Evolutionary conservation across 1,140 invertebrate species (phyloP).

Genomic region (Drosophila burlai): DNA sequence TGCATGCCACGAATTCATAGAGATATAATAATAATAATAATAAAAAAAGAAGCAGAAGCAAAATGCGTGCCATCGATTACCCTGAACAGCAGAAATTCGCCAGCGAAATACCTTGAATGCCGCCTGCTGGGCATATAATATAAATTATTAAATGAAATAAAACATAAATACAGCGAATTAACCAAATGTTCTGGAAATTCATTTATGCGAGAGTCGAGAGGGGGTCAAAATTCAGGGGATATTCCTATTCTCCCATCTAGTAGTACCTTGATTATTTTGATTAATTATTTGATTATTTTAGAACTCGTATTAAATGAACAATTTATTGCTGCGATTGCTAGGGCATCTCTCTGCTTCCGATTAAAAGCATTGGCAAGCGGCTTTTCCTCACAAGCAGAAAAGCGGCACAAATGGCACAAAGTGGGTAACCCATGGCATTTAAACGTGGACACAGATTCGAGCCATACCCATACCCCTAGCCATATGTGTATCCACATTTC

Average conservation of each 20-base stretch:
- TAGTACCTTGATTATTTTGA: background rate
- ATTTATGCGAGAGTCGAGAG: background rate
- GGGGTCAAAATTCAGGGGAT: background rate
- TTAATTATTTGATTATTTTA: background rate
- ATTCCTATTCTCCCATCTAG: background rate
- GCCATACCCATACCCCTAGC: background rate
- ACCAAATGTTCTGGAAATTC: background rate
- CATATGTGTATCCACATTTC: constrained; percentile 1
- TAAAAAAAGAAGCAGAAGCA: background rate
- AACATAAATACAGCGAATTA: background rate
- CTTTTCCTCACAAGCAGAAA: no score
- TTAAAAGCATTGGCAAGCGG: background rate
- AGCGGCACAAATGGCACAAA: background rate
- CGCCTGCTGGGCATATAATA: background rate
- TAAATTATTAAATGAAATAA: background rate
- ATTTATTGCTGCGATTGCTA: background rate
- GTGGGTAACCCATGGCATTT: background rate
- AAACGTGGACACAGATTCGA: background rate
- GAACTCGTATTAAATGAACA: background rate
- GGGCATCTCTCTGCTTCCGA: no score
- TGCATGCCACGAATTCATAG: constrained; percentile 29
- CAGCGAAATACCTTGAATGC: constrained; percentile 13
- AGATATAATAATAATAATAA: constrained; percentile 1
- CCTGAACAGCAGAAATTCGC: background rate
- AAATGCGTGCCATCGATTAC: constrained; percentile 17